A percentile compares a stretch with the other conserved stretches of the same genome.
These are phyloP conservation scores for Myoxocephalus aenaeus DNA, from an alignment of 2,797 vertebrate genomes.

Conservation along the genomic window DNA sequence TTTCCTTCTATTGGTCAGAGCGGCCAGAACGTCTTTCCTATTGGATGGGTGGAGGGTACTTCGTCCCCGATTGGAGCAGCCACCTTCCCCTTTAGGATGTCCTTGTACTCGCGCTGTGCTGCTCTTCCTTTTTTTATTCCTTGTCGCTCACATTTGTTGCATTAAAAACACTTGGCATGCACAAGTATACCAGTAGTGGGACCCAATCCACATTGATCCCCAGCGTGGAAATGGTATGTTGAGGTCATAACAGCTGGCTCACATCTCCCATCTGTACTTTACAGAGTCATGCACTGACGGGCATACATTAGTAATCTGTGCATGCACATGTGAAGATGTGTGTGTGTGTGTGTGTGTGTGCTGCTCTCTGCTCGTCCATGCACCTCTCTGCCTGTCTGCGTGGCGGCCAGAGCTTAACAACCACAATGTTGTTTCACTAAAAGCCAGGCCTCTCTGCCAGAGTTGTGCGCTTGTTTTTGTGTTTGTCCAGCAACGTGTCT, in stretches of 20 bases:
- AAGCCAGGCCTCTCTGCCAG: conserved; percentile 31
- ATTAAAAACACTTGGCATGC: conserved; percentile 13
- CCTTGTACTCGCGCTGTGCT: background rate
- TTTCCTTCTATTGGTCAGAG: conserved; percentile 18
- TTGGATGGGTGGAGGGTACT: conserved; percentile 21
- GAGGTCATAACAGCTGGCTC: conserved; percentile 43
- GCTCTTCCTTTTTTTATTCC: background rate
- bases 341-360: too few species aligned
- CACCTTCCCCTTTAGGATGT: background rate
- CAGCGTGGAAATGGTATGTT: conserved; percentile 1
- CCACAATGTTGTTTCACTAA: conserved; percentile 25
- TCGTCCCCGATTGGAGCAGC: background rate
- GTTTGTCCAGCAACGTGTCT: conserved; percentile 22
- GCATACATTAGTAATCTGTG: conserved; percentile 2
- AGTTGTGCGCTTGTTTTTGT: conserved; percentile 33
- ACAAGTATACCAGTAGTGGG: background rate
- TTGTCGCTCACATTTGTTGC: background rate
- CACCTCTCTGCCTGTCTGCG: background rate
- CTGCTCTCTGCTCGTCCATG: background rate
- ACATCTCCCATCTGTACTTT: conserved; percentile 2
- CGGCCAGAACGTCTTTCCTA: background rate
- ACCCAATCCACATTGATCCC: background rate
- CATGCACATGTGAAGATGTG: background rate
- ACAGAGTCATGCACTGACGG: background rate
- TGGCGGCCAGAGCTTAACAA: conserved; percentile 26